Conservation (phyloP, 2,797 vertebrate genomes). For the Protonibea diacanthus region DNA sequence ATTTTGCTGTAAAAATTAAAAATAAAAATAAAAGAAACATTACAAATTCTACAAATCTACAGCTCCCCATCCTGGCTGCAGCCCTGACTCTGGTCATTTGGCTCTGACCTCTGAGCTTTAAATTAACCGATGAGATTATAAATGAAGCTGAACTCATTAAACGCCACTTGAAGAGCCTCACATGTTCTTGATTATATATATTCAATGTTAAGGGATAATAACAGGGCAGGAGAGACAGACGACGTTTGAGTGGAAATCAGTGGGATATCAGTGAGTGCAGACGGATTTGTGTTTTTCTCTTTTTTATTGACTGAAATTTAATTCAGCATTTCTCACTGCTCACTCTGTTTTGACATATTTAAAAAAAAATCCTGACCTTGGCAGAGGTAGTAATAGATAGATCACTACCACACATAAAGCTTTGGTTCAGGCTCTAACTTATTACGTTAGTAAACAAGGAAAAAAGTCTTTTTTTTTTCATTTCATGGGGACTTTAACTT, state of each 20-base stretch:
- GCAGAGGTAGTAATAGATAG: too few species aligned
- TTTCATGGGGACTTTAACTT: conserved; percentile 40
- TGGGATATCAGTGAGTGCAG: neutral
- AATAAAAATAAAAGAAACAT: neutral
- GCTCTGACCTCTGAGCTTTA: too few species aligned
- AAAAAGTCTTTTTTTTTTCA: conserved; percentile 13
- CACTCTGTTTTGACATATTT: neutral
- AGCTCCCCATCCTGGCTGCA: too few species aligned
- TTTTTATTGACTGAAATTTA: neutral
- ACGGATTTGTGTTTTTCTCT: neutral
- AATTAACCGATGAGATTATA: too few species aligned
- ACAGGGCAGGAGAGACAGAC: neutral
- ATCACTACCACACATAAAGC: neutral
- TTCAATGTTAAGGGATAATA: neutral
- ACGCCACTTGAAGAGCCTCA: too few species aligned
- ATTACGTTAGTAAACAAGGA: neutral
- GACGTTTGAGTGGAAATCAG: neutral
- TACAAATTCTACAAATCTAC: too few species aligned
- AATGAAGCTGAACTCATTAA: too few species aligned
- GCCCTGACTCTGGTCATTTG: too few species aligned
- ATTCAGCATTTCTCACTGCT: neutral
- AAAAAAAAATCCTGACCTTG: neutral
- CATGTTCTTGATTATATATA: neutral
- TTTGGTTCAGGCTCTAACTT: neutral
- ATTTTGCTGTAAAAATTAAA: neutral